A percentile compares a stretch with the other conserved stretches of the same genome.
Evolutionary conservation across 2,113 vertebrate species (phyloP).

Genomic region (Tyrannus savana): DNA sequence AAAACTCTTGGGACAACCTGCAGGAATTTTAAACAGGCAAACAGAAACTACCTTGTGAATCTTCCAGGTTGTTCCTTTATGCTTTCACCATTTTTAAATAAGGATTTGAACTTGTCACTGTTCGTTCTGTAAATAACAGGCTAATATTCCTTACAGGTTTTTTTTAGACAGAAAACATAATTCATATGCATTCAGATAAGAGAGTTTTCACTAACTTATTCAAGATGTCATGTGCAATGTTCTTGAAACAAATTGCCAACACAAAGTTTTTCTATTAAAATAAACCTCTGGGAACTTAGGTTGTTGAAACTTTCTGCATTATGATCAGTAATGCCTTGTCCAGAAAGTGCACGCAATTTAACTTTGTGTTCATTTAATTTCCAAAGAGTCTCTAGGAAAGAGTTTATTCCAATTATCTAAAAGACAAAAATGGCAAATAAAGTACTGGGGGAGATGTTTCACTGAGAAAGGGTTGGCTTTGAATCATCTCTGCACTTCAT

Average conservation of each 20-base stretch:
- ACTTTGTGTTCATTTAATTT: conserved; percentile 52
- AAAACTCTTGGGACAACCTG: background rate
- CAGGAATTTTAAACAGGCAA: conserved; percentile 25
- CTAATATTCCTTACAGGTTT: background rate
- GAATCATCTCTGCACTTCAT: conserved; percentile 76
- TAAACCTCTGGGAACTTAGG: background rate
- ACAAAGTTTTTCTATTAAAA: conserved; percentile 28
- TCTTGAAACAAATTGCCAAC: conserved; percentile 7
- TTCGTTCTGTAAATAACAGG: background rate
- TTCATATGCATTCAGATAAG: background rate
- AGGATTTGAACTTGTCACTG: background rate
- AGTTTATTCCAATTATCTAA: conserved; percentile 54
- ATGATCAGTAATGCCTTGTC: background rate
- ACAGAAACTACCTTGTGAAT: background rate
- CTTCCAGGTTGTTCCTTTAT: background rate
- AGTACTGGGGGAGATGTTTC: conserved; percentile 30
- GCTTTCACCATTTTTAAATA: background rate
- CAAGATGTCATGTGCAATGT: background rate
- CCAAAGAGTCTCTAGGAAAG: conserved; percentile 19
- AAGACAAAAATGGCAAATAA: conserved; percentile 60
- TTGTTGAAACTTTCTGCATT: background rate
- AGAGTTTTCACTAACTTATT: background rate
- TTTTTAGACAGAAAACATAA: background rate
- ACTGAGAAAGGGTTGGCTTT: conserved; percentile 60
- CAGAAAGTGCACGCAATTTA: background rate